phyloP scores from a whole-genome alignment of 2,113 vertebrate species.

The Pitta sordida region DNA sequence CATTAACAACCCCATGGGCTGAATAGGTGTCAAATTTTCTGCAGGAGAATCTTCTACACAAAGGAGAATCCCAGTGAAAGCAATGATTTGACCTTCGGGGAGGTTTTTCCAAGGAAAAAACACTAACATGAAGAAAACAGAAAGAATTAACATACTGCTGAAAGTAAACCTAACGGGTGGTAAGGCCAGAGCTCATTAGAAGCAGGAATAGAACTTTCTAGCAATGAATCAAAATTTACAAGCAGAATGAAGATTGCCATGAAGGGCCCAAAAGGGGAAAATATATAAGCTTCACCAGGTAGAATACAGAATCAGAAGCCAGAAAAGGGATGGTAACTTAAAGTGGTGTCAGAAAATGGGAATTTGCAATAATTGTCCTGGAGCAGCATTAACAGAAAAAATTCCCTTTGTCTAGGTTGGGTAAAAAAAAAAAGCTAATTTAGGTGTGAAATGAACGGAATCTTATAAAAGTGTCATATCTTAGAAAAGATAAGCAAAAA shows the following conservation, averaged over 20 bases:
- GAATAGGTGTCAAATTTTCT: not conserved
- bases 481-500: not conserved
- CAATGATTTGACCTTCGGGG: not conserved
- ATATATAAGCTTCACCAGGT: not conserved
- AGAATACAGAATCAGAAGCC: not conserved
- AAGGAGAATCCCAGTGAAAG: not conserved
- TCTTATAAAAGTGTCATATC: not conserved
- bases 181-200: not conserved
- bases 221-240: not conserved
- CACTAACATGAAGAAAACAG: not conserved
- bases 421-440: not conserved
- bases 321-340: not conserved
- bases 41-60: no score
- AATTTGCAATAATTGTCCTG: not conserved
- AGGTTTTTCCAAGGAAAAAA: not conserved
- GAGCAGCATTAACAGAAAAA: not conserved
- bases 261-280: not conserved
- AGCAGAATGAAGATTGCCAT: not conserved
- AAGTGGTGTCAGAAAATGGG: not conserved
- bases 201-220: not conserved
- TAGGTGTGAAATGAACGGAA: not conserved
- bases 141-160: not conserved
- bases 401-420: not conserved
- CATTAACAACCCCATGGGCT: not conserved
- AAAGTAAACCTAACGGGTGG: not conserved